These are phyloP conservation scores for Aleiodes alternator DNA, from an alignment of 2,888 invertebrate genomes.

Conservation along the genomic window DNA sequence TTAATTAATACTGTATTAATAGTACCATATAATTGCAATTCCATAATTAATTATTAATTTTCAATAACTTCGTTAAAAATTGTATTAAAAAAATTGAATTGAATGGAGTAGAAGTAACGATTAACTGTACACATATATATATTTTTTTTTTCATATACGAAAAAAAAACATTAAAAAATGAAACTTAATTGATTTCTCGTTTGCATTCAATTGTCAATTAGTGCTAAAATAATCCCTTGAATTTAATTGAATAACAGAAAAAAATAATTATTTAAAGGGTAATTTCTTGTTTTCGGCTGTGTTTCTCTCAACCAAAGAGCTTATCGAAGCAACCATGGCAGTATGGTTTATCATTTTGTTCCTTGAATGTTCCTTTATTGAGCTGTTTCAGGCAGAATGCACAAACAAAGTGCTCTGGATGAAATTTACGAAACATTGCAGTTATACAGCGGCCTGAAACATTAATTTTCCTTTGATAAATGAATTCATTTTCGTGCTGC, in stretches of 20 bases:
- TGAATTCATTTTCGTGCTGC: too few relatives aligned
- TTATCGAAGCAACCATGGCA: slow-evolving; percentile 99
- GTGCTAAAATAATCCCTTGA: too few relatives aligned
- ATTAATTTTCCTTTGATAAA: slow-evolving; percentile 39
- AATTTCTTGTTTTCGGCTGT: too few relatives aligned
- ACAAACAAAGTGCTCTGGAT: slow-evolving; percentile 99
- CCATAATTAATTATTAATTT: neutral
- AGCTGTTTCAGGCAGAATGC: slow-evolving; percentile 99
- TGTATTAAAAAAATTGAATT: neutral
- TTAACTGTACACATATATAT: slow-evolving; percentile 54
- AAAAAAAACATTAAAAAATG: neutral
- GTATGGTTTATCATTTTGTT: slow-evolving; percentile 98
- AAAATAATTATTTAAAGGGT: too few relatives aligned
- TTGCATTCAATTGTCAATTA: too few relatives aligned
- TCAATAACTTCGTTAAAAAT: slow-evolving; percentile 9
- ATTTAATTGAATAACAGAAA: too few relatives aligned
- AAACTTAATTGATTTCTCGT: neutral
- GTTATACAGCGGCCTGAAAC: slow-evolving; percentile 92
- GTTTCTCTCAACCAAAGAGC: slow-evolving; percentile 83
- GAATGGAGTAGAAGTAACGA: neutral
- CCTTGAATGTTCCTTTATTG: slow-evolving; percentile 99
- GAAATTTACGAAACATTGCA: slow-evolving; percentile 99
- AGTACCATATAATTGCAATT: slow-evolving; percentile 33
- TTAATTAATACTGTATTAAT: slow-evolving; percentile 47
- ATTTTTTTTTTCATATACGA: slow-evolving; percentile 43